Base-by-base conservation (phyloP, 1,140 invertebrate species). In the Trialeurodes vaporariorum region DNA sequence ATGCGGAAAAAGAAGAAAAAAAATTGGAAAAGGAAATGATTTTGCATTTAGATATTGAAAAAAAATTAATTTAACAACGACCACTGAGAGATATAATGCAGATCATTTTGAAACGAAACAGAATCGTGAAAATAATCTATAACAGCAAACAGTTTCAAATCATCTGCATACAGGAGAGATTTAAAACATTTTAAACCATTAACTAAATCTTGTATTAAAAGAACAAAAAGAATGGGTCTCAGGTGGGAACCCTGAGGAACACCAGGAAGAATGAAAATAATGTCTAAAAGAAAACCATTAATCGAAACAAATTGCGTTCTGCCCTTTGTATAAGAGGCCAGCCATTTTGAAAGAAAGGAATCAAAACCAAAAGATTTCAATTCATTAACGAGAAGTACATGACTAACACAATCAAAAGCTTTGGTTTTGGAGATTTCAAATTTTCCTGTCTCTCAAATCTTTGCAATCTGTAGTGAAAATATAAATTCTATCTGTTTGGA, bases 191-290 rank as follows among this genome's bases (percentile, higher is more conserved):
- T 25, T 49, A 77, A 75, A 64, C 70, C 70, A n/a, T 5, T 9
- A 17, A 49, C 34, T 49, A 73, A 69, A 68, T 76, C 74, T 71
- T 76, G 74, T 17, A 76, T 71, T 62, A 73, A 75, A 13, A 76
- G n/a, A 21, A 70, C 59, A 70, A 76, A 76, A 17, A 76, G 26
- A 1, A 75, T 27, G 13, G 74, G 75, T n/a, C 71, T 73, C 1
- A 76, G 25, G n/a, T 74, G 71, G 2, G 72, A 74, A 2, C 73
- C 75, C 63, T 76, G 75, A 0, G 75, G 71, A 22, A 74, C 73
- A 0, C 73, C 72, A 11, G 71, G 73, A 0, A 70, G 69, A 0
- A 73, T 62, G 11, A 40, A 12, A 27, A 73, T 68, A 23, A 49
- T 12, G 9, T 59, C 25, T 23, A 72, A 75, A n/a, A 70, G 27